Evolutionary conservation across 2,888 invertebrate species (phyloP).

Genomic region (Germaria angustata): DNA sequence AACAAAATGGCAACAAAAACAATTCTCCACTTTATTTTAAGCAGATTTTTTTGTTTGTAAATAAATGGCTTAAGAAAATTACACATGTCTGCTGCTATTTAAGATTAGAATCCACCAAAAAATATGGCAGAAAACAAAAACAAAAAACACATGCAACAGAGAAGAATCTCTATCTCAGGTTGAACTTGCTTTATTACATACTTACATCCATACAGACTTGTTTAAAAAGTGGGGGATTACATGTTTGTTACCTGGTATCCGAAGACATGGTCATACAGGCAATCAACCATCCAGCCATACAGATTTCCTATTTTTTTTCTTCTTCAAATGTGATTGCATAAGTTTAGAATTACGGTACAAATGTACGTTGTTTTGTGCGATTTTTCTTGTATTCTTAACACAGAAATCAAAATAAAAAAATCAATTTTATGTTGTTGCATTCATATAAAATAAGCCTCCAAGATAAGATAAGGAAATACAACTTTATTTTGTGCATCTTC

Average conservation of each 20-base stretch:
- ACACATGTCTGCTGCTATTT: slow-evolving; percentile 61
- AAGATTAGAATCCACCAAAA: slow-evolving; percentile 61
- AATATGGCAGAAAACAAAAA: slow-evolving; percentile 1
- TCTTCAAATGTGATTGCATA: slow-evolving; percentile 54
- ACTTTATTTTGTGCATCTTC: slow-evolving; percentile 40
- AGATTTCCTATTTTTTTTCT: slow-evolving; percentile 5
- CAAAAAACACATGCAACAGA: background rate
- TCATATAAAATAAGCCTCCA: slow-evolving; percentile 55
- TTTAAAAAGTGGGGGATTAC: slow-evolving; percentile 61
- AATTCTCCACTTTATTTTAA: slow-evolving; percentile 46
- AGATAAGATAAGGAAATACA: slow-evolving; percentile 65
- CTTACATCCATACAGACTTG: too few relatives aligned
- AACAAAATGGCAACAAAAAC: slow-evolving; percentile 45
- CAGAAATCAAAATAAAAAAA: background rate
- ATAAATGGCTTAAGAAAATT: slow-evolving; percentile 55
- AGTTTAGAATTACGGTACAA: slow-evolving; percentile 63
- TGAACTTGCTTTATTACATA: slow-evolving; percentile 58
- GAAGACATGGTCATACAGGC: slow-evolving; percentile 13
- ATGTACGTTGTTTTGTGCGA: slow-evolving; percentile 37
- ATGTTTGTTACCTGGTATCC: slow-evolving; percentile 41
- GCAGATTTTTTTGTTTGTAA: slow-evolving; percentile 22
- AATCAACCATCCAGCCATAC: slow-evolving; percentile 21
- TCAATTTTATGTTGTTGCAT: slow-evolving; percentile 42
- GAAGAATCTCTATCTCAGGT: slow-evolving; percentile 37
- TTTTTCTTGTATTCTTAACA: slow-evolving; percentile 16